A percentile compares a stretch with the other conserved stretches of the same genome.
Conservation (phyloP, 2,888 invertebrate genomes). For the Cheilosia variabilis region DNA sequence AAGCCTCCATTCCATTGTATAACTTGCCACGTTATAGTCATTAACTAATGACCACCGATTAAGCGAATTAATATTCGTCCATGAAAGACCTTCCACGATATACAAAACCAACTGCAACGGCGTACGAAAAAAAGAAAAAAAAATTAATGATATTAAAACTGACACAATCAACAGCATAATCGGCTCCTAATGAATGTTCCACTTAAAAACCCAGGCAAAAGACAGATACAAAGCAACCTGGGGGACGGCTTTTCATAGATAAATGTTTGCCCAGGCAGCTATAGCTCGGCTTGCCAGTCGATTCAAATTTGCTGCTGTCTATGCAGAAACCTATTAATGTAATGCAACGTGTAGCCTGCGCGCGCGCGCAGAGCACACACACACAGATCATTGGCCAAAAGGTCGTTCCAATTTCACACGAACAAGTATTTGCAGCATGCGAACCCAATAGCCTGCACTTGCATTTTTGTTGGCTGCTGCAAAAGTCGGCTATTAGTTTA, state of each 20-base stretch:
- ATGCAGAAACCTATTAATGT: slow-evolving; percentile 52
- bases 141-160: slow-evolving; percentile 71
- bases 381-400: slow-evolving; percentile 59
- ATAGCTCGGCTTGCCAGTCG: slow-evolving; percentile 40
- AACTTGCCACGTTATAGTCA: slow-evolving; percentile 31
- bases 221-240: slow-evolving; percentile 41
- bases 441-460: slow-evolving; percentile 15
- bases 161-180: slow-evolving; percentile 74
- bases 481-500: slow-evolving; percentile 68
- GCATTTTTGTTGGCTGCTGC: slow-evolving; percentile 29
- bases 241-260: slow-evolving; percentile 48
- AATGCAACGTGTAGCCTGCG: slow-evolving; percentile 42
- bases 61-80: slow-evolving; percentile 71
- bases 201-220: slow-evolving; percentile 60
- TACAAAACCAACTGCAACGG: background rate
- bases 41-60: slow-evolving; percentile 68
- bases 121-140: slow-evolving; percentile 44
- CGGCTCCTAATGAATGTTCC: slow-evolving; percentile 74
- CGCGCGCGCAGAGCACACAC: slow-evolving; percentile 15
- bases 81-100: slow-evolving; percentile 54
- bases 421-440: slow-evolving; percentile 43
- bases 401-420: slow-evolving; percentile 73
- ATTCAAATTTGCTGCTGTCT: slow-evolving; percentile 49
- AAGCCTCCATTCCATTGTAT: slow-evolving; percentile 6
- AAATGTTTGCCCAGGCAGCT: slow-evolving; percentile 55